Evolutionary conservation across 1,140 invertebrate species (phyloP).

Genomic region (Drosophila nigromelanica): DNA sequence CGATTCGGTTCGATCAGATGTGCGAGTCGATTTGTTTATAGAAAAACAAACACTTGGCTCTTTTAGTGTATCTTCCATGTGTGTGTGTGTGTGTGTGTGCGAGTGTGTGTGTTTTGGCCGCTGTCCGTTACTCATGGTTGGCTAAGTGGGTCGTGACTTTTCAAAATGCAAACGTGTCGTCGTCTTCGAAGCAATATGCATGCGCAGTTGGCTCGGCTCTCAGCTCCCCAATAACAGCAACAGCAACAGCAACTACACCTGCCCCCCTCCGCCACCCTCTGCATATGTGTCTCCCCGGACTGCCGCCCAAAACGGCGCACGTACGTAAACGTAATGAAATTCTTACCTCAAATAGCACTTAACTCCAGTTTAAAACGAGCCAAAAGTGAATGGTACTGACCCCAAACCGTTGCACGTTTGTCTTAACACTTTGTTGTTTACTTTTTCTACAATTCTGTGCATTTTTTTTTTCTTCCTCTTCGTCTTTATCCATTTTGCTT

Average conservation of each 20-base stretch:
- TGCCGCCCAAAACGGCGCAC: constrained; percentile 58
- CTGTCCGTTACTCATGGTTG: constrained; percentile 78
- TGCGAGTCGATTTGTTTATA: constrained; percentile 70
- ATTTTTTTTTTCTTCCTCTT: constrained; percentile 32
- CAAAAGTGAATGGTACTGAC: constrained; percentile 82
- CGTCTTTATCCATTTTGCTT: constrained; percentile 35
- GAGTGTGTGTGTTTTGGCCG: constrained; percentile 49
- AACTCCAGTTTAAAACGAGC: constrained; percentile 82
- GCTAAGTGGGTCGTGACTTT: constrained; percentile 81
- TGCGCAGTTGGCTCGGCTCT: constrained; percentile 56
- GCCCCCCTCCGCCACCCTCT: neutral
- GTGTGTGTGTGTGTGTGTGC: constrained; percentile 19
- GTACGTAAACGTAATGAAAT: constrained; percentile 80
- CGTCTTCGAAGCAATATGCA: constrained; percentile 53
- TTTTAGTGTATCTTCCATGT: constrained; percentile 8
- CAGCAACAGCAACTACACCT: neutral
- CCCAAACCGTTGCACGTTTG: constrained; percentile 81
- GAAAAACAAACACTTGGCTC: constrained; percentile 77
- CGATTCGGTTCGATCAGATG: constrained; percentile 32
- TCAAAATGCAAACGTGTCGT: constrained; percentile 80
- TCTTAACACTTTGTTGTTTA: constrained; percentile 80
- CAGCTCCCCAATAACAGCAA: constrained; percentile 16
- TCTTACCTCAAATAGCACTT: constrained; percentile 82
- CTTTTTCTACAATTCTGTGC: constrained; percentile 65
- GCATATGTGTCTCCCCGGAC: constrained; percentile 1